Evolutionary conservation across 2,797 vertebrate genomes (phyloP), one percentile per base, ranked within the genome.

Genomic region (Peromyscus eremicus): DNA sequence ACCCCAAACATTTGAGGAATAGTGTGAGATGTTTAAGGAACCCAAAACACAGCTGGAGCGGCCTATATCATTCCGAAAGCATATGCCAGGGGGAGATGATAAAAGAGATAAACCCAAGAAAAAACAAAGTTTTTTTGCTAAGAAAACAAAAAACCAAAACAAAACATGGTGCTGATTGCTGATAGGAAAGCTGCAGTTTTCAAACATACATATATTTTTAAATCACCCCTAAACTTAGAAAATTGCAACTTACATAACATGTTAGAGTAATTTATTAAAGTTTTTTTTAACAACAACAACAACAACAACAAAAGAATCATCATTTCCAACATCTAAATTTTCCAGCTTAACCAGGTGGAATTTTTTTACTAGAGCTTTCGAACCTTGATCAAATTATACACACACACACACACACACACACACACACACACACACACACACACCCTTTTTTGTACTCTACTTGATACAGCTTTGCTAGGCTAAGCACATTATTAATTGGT

Each of bases 401-500:
- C 95, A 60, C 57, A 60, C 57, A 19, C 57, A 57, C 57, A 57
- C 57, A 57, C 19, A 19, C 57, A 57, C 57, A 19, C 19, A 57
- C 55, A 17, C 16, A 60, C 57, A 23, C 57, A 60, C 57, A 21
- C 57, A 60, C 21, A 57, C 49, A 49, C 49, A 49, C 27, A 4
- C 64, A 11, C 13, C 16, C 25, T 6, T 64, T 94, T 98, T 94
- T 70, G 62, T 96, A 95, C 97, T 97, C 84, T 96, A 94, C 95
- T 98, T 97, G 98, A 97, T 98, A 98, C 98, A 98, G 97, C 96
- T 98, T 97, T 98, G 97, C 98, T 97, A 97, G 98, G 97, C 98
- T 98, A 98, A 98, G 98, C 98, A 98, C 97, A 96, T 98, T 98
- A 98, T 98, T 98, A 98, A 98, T 98, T 98, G 97, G 97, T 85